Conservation (phyloP, 53 echinoderm and acorn worm species). For the Mesocentrotus franciscanus region DNA sequence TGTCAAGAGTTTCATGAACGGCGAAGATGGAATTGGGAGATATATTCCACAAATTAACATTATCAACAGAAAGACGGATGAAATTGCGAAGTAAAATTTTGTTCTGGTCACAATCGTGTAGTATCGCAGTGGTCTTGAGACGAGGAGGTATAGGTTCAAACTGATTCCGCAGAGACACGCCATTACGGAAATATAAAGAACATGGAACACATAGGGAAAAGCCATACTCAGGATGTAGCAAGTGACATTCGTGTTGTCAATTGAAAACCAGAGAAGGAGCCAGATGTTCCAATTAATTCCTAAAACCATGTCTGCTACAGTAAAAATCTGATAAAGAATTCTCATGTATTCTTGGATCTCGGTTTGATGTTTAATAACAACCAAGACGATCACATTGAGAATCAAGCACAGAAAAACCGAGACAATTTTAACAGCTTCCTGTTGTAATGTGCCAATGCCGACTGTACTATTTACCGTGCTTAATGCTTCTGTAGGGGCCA, state of each 20-base stretch:
- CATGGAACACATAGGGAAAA: not conserved
- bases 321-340: not conserved
- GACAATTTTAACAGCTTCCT: not conserved
- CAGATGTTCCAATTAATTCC: conserved; percentile 28
- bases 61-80: not conserved
- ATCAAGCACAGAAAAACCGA: not conserved
- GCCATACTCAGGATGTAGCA: not conserved
- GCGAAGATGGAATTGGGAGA: conserved; percentile 21
- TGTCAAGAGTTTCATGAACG: not conserved
- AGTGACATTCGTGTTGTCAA: not conserved
- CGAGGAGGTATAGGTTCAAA: conserved; percentile 12
- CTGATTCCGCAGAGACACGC: conserved; percentile 16
- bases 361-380: not conserved
- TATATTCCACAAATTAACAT: not conserved
- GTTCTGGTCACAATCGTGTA: conserved; percentile 19
- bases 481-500: not conserved
- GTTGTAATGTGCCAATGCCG: not conserved
- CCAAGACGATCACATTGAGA: not conserved
- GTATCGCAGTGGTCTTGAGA: not conserved
- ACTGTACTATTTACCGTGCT: not conserved
- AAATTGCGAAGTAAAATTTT: not conserved
- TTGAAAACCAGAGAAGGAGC: not conserved
- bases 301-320: not conserved
- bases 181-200: not conserved
- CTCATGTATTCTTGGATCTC: not conserved